A percentile compares a stretch with the other conserved stretches of the same genome.
These are phyloP conservation scores for Eretmocerus hayati DNA, from an alignment of 2,888 invertebrate species.

Conservation along the genomic window DNA sequence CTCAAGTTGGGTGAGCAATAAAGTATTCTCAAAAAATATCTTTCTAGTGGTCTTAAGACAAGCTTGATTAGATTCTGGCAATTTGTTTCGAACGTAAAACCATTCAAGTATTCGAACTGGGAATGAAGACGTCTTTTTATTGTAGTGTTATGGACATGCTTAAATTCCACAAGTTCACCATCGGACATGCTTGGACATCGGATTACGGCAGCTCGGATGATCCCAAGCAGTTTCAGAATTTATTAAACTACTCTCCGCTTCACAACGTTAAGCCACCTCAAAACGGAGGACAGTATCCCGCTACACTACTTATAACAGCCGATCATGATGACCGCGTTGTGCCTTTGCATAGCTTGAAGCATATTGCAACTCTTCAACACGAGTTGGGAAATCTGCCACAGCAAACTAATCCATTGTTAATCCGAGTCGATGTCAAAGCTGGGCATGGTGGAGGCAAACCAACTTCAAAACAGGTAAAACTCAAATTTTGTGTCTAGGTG, in stretches of 20 bases:
- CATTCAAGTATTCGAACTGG: too few species aligned
- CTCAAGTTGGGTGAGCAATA: constrained; percentile 64
- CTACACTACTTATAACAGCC: constrained; percentile 86
- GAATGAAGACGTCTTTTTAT: too few species aligned
- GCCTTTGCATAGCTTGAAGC: constrained; percentile 93
- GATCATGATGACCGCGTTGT: constrained; percentile 99
- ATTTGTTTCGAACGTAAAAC: too few species aligned
- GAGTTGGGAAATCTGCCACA: constrained; percentile 54
- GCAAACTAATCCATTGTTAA: constrained; percentile 80
- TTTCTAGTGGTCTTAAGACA: too few species aligned
- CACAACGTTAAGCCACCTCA: constrained; percentile 75
- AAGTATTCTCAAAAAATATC: too few species aligned
- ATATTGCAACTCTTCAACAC: constrained; percentile 84
- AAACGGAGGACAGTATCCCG: constrained; percentile 72
- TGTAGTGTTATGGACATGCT: constrained; percentile 92
- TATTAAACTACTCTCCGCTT: constrained; percentile 84
- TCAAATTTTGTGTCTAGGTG: too few species aligned
- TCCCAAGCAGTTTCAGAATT: constrained; percentile 75
- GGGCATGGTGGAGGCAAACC: constrained; percentile 98
- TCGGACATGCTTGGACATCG: constrained; percentile 93
- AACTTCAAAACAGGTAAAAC: constrained; percentile 77
- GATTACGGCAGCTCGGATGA: constrained; percentile 92
- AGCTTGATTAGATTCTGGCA: too few species aligned
- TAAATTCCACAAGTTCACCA: constrained; percentile 95
- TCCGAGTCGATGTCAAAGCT: constrained; percentile 88